These are phyloP conservation scores for Apolygus lucorum DNA, from an alignment of 1,140 invertebrate genomes.

Conservation along the genomic window DNA sequence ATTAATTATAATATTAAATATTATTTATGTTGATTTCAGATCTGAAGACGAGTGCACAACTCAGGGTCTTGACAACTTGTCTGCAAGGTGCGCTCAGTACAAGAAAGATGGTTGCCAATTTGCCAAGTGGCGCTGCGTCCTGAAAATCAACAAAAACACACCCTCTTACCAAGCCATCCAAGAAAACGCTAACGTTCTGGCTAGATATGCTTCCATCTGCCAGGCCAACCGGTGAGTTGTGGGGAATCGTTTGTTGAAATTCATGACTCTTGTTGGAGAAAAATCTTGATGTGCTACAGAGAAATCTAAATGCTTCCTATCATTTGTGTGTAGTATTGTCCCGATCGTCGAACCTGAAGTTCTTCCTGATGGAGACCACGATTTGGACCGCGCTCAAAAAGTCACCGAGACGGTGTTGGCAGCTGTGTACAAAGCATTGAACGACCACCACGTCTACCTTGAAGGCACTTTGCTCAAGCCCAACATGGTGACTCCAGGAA, in stretches of 20 bases:
- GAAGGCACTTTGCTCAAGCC: slow-evolving; percentile 92
- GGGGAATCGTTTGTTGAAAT: too few species aligned
- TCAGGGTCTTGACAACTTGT: slow-evolving; percentile 57
- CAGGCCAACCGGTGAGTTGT: slow-evolving; percentile 21
- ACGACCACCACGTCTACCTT: slow-evolving; percentile 60
- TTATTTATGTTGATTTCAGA: too few species aligned
- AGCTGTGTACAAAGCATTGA: slow-evolving; percentile 58
- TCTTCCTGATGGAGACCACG: slow-evolving; percentile 58
- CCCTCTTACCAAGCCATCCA: slow-evolving; percentile 55
- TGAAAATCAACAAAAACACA: slow-evolving; percentile 53
- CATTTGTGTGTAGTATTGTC: slow-evolving; percentile 50
- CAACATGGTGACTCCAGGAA: slow-evolving; percentile 94
- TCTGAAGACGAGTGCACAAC: slow-evolving; percentile 56
- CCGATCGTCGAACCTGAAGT: slow-evolving; percentile 64
- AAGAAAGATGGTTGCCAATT: slow-evolving; percentile 61
- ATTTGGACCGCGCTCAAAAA: slow-evolving; percentile 53
- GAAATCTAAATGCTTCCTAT: too few species aligned
- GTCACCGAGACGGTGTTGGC: slow-evolving; percentile 52
- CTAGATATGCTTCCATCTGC: slow-evolving; percentile 36
- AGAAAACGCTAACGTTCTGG: slow-evolving; percentile 63
- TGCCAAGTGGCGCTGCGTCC: slow-evolving; percentile 64
- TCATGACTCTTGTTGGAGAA: too few species aligned
- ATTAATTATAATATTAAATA: too few species aligned
- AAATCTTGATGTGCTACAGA: too few species aligned
- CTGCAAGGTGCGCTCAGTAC: slow-evolving; percentile 56